These are phyloP conservation scores for Tetramorium bicarinatum DNA, from an alignment of 2,888 invertebrate species.

Conservation along the genomic window DNA sequence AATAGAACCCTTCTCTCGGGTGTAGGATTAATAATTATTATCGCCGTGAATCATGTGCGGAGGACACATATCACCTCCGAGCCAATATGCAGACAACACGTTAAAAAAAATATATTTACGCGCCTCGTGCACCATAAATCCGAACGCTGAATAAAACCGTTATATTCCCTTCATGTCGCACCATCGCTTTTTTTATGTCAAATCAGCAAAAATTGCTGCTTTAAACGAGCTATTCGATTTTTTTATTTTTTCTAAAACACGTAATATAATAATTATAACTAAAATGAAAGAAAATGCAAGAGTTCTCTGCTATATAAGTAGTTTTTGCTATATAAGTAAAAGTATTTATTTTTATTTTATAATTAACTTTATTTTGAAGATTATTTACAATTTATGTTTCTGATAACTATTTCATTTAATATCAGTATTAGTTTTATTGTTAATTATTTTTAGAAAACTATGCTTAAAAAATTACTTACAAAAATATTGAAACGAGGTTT, in stretches of 20 bases:
- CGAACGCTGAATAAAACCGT: slow-evolving; percentile 19
- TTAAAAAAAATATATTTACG: slow-evolving; percentile 27
- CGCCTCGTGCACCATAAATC: slow-evolving; percentile 3
- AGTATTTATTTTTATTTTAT: neutral
- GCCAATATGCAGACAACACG: neutral
- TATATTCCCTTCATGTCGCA: neutral
- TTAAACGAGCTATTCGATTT: neutral
- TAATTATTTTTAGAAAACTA: neutral
- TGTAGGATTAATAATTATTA: slow-evolving; percentile 32
- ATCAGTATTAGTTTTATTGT: neutral
- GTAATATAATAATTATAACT: neutral
- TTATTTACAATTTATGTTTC: neutral
- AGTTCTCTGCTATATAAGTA: neutral
- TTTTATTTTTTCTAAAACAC: neutral
- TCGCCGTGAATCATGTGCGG: slow-evolving; percentile 12
- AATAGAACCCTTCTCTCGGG: neutral
- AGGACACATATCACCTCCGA: neutral
- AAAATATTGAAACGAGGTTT: neutral
- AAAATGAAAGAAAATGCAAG: neutral
- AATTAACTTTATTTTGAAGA: neutral
- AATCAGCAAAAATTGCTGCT: neutral
- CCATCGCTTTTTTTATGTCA: neutral
- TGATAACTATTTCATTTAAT: neutral
- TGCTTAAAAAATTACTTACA: neutral
- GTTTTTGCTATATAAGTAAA: too few species aligned